Evolutionary conservation across 1,140 invertebrate genomes (phyloP).

Genomic region (Euwallacea fornicatus): DNA sequence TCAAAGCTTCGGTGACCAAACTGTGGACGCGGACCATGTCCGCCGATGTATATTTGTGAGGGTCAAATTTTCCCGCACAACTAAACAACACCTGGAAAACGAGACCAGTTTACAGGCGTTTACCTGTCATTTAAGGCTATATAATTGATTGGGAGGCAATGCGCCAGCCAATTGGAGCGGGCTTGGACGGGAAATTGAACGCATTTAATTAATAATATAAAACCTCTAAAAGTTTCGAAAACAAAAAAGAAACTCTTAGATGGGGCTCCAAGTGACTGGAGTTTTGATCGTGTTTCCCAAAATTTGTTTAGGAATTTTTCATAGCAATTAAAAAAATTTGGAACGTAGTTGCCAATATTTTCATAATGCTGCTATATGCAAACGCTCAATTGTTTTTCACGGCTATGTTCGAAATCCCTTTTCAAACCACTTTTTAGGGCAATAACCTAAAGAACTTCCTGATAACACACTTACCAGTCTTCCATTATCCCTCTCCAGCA

Average conservation of each 20-base stretch:
- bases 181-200: too few species aligned
- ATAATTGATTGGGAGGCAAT: too few species aligned
- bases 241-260: too few species aligned
- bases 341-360: too few species aligned
- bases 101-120: neutral
- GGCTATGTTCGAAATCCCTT: neutral
- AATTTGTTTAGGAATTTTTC: too few species aligned
- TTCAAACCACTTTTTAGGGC: neutral
- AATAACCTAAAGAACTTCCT: neutral
- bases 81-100: conserved; percentile 68
- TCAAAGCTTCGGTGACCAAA: conserved; percentile 72
- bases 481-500: conserved; percentile 74
- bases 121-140: too few species aligned
- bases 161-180: too few species aligned
- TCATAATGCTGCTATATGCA: too few species aligned
- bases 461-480: conserved; percentile 48
- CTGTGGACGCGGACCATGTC: conserved; percentile 78
- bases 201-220: neutral
- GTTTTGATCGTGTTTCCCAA: neutral
- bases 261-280: too few species aligned
- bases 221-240: too few species aligned
- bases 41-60: conserved; percentile 70
- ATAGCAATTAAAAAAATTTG: too few species aligned
- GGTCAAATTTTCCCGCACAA: conserved; percentile 72
- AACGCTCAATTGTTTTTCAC: too few species aligned